Percentiles rank a stretch among this genome's conserved stretches.
Evolutionary conservation across 2,888 invertebrate species (phyloP).

Genomic region (Pammene aurita): DNA sequence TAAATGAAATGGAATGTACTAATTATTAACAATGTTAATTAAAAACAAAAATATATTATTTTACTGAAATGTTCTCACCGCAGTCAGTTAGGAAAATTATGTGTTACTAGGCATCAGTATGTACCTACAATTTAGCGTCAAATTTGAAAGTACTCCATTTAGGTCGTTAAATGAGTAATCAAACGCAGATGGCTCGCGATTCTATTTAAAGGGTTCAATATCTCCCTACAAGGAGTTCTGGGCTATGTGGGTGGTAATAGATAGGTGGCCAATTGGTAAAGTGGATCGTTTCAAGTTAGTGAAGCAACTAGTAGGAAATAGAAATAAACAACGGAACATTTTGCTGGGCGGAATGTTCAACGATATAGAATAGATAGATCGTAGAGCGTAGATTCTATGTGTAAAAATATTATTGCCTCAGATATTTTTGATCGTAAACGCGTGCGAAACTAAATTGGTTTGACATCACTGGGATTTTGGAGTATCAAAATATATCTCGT

Average conservation of each 20-base stretch:
- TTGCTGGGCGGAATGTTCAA: background rate
- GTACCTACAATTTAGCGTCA: too few relatives aligned
- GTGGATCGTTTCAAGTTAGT: constrained; percentile 20
- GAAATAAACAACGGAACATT: background rate
- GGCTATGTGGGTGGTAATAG: constrained; percentile 27
- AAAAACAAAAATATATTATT: too few relatives aligned
- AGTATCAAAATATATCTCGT: background rate
- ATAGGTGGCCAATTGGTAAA: constrained; percentile 34
- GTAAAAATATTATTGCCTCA: too few relatives aligned
- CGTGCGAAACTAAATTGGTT: too few relatives aligned
- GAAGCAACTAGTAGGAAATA: constrained; percentile 6
- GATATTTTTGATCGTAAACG: too few relatives aligned
- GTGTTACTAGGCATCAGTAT: too few relatives aligned
- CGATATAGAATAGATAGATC: background rate
- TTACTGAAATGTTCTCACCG: too few relatives aligned
- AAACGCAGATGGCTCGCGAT: constrained; percentile 27
- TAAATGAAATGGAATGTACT: background rate
- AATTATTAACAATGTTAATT: too few relatives aligned
- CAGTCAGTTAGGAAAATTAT: too few relatives aligned
- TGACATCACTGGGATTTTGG: background rate
- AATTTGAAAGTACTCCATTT: constrained; percentile 6
- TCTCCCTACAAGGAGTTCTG: constrained; percentile 18
- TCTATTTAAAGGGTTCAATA: constrained; percentile 25
- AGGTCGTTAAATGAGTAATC: constrained; percentile 21
- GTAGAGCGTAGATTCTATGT: too few relatives aligned